Conservation (phyloP, 2,113 vertebrate genomes). For the Colistium nudipinnis region DNA sequence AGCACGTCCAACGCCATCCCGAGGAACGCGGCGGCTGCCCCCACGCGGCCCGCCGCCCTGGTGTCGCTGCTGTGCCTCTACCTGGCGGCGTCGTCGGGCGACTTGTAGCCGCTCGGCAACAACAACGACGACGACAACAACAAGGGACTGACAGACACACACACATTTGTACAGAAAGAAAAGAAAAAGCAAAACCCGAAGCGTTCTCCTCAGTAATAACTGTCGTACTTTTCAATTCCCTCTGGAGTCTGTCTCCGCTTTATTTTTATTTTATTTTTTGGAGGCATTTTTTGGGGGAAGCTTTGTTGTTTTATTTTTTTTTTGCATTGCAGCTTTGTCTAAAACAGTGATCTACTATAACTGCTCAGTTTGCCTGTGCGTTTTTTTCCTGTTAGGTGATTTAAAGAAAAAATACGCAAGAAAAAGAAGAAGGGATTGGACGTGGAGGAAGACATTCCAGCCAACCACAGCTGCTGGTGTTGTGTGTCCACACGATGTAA, state of each 20-base stretch:
- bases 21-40: conserved; percentile 45
- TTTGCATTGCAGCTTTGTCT: conserved; percentile 70
- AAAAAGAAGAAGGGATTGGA: conserved; percentile 17
- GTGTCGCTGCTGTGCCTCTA: conserved; percentile 72
- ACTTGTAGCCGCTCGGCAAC: conserved; percentile 69
- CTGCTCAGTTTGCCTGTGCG: conserved; percentile 61
- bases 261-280: conserved; percentile 27
- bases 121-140: too few relatives aligned
- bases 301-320: conserved; percentile 45
- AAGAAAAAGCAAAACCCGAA: conserved; percentile 53
- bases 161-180: conserved; percentile 77
- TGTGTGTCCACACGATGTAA: conserved; percentile 43
- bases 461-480: conserved; percentile 27
- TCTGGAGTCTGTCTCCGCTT: conserved; percentile 35
- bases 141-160: conserved; percentile 73
- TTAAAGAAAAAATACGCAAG: conserved; percentile 8
- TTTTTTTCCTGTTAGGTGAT: conserved; percentile 33
- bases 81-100: conserved; percentile 47
- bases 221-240: conserved; percentile 68
- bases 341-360: conserved; percentile 61
- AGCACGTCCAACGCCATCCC: conserved; percentile 77
- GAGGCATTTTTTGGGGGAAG: conserved; percentile 46
- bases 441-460: conserved; percentile 57
- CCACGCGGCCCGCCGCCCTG: conserved; percentile 24
- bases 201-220: conserved; percentile 71